Percentiles rank a stretch among this genome's conserved stretches.
Conservation (phyloP, 2,888 invertebrate genomes). For the Philopedon plagiatum region DNA sequence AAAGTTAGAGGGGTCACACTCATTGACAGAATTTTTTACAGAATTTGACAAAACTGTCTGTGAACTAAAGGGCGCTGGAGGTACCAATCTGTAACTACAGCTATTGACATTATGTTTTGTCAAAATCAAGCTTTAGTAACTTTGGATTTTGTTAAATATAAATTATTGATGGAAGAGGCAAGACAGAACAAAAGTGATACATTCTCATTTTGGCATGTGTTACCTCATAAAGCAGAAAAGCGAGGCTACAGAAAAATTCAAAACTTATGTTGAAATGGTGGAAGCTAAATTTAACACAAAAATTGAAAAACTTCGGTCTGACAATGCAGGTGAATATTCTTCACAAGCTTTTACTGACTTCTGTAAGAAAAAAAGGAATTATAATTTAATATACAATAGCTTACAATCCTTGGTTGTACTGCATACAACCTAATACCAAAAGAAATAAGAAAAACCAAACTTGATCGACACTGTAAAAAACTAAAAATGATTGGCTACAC, state of each 20-base stretch:
- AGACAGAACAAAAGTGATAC: background rate
- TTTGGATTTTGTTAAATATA: background rate
- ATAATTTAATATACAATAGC: slow-evolving; percentile 46
- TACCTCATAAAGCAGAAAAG: slow-evolving; percentile 33
- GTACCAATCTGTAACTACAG: background rate
- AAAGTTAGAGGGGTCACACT: background rate
- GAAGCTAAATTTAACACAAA: slow-evolving; percentile 36
- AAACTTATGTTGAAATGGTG: slow-evolving; percentile 29
- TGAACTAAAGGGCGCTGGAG: background rate
- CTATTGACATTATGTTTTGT: too few relatives aligned
- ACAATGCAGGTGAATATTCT: slow-evolving; percentile 49
- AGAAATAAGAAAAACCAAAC: background rate
- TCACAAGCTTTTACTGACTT: slow-evolving; percentile 46
- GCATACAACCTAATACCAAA: background rate
- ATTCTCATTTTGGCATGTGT: slow-evolving; percentile 37
- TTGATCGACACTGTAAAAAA: background rate
- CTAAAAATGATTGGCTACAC: background rate
- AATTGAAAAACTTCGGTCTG: slow-evolving; percentile 35
- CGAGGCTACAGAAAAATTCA: slow-evolving; percentile 41
- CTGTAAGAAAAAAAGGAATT: slow-evolving; percentile 49
- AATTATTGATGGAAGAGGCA: background rate
- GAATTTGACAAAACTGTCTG: background rate
- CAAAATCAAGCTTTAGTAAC: too few relatives aligned
- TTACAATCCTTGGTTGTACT: slow-evolving; percentile 31
- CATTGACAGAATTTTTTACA: background rate